Percentiles rank a stretch among this genome's conserved stretches.
Conservation (phyloP, 2,888 invertebrate genomes). For the Oscheius myriophilus region DNA sequence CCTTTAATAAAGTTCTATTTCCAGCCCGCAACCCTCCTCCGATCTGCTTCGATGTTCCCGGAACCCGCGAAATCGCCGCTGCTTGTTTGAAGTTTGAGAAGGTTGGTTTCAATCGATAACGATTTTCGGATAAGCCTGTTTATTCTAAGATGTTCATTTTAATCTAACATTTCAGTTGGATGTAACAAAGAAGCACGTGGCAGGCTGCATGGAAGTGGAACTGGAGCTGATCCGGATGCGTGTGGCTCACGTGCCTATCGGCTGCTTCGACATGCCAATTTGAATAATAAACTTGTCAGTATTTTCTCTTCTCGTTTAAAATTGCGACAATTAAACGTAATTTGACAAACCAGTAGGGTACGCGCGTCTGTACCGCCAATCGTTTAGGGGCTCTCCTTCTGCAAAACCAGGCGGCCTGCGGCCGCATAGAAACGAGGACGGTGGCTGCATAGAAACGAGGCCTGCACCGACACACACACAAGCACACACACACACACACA, state of each 20-base stretch:
- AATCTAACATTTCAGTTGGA: slow-evolving; percentile 47
- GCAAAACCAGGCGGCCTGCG: too few species aligned
- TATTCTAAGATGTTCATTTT: background rate
- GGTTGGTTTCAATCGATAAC: background rate
- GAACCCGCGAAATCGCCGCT: slow-evolving; percentile 69
- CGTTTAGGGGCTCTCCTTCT: too few species aligned
- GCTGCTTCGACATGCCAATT: slow-evolving; percentile 71
- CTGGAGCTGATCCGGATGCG: slow-evolving; percentile 67
- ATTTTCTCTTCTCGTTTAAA: background rate
- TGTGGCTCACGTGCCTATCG: slow-evolving; percentile 68
- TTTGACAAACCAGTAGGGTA: too few species aligned
- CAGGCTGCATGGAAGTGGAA: slow-evolving; percentile 71
- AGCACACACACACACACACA: too few species aligned
- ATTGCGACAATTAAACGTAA: background rate
- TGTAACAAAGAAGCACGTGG: slow-evolving; percentile 56
- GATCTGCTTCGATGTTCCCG: slow-evolving; percentile 71
- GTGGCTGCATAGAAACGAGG: too few species aligned
- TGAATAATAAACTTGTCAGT: slow-evolving; percentile 27
- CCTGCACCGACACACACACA: too few species aligned
- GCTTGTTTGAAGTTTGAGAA: slow-evolving; percentile 34
- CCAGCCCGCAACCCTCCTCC: slow-evolving; percentile 72
- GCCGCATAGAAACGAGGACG: too few species aligned
- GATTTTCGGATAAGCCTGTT: background rate
- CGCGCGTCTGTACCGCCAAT: too few species aligned
- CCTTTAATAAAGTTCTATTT: slow-evolving; percentile 33